Conservation (phyloP, 2,797 vertebrate genomes). For the Hapalemur alaotrensis region DNA sequence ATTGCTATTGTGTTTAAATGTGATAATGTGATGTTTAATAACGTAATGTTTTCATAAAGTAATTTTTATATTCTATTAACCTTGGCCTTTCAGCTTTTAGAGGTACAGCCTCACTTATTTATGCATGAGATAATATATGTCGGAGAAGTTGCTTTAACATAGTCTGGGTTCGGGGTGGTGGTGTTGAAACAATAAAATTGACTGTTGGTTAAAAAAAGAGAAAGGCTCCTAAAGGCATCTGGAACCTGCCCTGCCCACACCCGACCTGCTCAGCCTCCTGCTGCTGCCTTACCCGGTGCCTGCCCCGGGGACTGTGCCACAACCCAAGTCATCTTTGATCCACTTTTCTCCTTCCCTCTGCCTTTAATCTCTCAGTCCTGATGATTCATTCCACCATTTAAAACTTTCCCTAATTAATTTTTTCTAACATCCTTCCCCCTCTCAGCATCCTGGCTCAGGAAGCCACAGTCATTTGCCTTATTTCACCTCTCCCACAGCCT, state of each 20-base stretch:
- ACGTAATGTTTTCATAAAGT: not conserved
- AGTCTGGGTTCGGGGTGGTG: too few species aligned
- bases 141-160: not conserved
- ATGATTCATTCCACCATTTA: too few species aligned
- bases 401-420: not conserved
- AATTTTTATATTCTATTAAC: not conserved
- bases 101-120: not conserved
- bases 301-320: too few species aligned
- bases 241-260: accelerated
- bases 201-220: not conserved
- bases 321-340: too few species aligned
- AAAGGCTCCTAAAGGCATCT: not conserved
- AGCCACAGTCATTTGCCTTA: not conserved
- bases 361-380: not conserved
- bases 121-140: not conserved
- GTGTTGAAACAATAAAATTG: not conserved
- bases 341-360: not conserved
- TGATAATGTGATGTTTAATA: not conserved
- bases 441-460: not conserved
- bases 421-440: too few species aligned
- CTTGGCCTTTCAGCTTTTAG: not conserved
- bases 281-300: accelerated
- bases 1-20: too few species aligned
- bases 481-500: not conserved
- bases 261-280: accelerated